phyloP scores from a whole-genome alignment of 2,888 invertebrate genomes.

The Anoncus sp. region DNA sequence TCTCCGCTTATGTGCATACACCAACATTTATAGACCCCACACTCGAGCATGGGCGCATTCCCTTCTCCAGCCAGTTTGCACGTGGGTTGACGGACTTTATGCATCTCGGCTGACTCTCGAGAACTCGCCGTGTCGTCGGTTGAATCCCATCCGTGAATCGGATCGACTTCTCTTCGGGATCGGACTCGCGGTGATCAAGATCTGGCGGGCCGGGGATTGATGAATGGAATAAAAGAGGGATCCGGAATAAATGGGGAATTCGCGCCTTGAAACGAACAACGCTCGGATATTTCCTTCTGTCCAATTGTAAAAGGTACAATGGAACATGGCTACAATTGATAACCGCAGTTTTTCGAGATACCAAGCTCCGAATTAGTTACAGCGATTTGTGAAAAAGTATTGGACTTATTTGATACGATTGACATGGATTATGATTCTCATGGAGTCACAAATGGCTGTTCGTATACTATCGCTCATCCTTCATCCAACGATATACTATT shows the following conservation, averaged over 20 bases:
- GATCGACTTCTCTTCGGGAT: constrained; percentile 38
- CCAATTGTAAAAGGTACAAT: background rate
- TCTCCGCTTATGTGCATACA: constrained; percentile 28
- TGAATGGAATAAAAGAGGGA: constrained; percentile 61
- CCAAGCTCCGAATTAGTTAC: too few relatives aligned
- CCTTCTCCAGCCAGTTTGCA: constrained; percentile 45
- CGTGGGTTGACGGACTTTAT: constrained; percentile 61
- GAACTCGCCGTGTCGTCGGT: constrained; percentile 55
- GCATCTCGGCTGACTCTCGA: constrained; percentile 45
- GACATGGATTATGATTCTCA: too few relatives aligned
- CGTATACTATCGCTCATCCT: background rate
- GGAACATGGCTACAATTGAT: too few relatives aligned
- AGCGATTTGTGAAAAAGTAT: too few relatives aligned
- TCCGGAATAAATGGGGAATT: constrained; percentile 38
- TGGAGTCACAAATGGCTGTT: background rate
- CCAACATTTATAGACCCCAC: constrained; percentile 40
- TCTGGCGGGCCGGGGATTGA: constrained; percentile 40
- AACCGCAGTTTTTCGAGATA: too few relatives aligned
- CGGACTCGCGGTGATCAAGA: constrained; percentile 1
- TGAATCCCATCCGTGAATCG: constrained; percentile 56
- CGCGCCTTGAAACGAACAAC: constrained; percentile 25
- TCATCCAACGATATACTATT: background rate
- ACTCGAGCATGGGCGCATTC: constrained; percentile 38
- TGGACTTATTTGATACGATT: too few relatives aligned
- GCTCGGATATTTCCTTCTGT: constrained; percentile 12